Percentiles rank a stretch among this genome's conserved stretches.
Evolutionary conservation across 1,140 invertebrate species (phyloP).

Genomic region (Drosophila baimaii): DNA sequence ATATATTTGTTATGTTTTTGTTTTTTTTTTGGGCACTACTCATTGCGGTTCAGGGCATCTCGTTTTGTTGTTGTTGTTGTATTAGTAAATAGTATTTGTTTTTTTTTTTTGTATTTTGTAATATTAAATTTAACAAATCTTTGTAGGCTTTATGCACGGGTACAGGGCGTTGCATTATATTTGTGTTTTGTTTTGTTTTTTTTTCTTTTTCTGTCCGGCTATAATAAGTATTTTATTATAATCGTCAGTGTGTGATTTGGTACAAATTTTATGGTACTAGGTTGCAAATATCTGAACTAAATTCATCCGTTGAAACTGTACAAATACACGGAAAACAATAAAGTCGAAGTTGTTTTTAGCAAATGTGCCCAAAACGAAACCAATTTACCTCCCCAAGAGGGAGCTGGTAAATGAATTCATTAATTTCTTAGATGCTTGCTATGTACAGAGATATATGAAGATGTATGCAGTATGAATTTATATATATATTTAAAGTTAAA

Average conservation of each 20-base stretch:
- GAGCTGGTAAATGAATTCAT: constrained; percentile 9
- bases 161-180: constrained; percentile 77
- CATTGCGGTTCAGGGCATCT: constrained; percentile 78
- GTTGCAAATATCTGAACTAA: constrained; percentile 53
- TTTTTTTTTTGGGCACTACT: constrained; percentile 80
- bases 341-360: not conserved
- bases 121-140: constrained; percentile 67
- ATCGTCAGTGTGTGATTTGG: constrained; percentile 58
- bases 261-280: constrained; percentile 82
- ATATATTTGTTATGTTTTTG: constrained; percentile 61
- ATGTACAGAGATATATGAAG: constrained; percentile 46
- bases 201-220: constrained; percentile 22
- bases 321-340: not conserved
- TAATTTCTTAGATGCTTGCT: constrained; percentile 51
- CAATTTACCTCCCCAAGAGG: constrained; percentile 16
- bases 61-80: constrained; percentile 47
- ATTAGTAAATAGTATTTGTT: constrained; percentile 78
- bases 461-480: constrained; percentile 19
- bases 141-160: constrained; percentile 78
- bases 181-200: constrained; percentile 32
- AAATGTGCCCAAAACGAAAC: constrained; percentile 18
- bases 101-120: constrained; percentile 47
- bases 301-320: constrained; percentile 39
- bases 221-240: constrained; percentile 27
- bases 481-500: constrained; percentile 4